phyloP scores from a whole-genome alignment of 2,113 vertebrate genomes.

The Marmota flaviventris region DNA sequence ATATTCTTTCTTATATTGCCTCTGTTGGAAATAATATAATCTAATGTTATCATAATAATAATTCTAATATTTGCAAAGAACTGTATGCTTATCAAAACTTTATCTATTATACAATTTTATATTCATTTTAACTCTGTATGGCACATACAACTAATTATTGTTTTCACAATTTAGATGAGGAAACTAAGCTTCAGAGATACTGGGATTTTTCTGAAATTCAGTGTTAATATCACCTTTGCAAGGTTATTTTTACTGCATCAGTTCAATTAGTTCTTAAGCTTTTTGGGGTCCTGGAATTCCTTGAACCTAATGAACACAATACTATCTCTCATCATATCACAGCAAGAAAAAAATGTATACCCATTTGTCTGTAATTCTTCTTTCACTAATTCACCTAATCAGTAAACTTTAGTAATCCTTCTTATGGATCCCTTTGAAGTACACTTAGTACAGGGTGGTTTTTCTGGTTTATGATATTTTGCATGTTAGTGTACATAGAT shows the following conservation, averaged over 20 bases:
- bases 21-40: background rate
- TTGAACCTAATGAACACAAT: background rate
- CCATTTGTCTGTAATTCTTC: background rate
- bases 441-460: background rate
- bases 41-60: background rate
- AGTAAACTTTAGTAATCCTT: background rate
- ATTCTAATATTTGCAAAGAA: background rate
- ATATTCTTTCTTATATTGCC: background rate
- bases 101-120: background rate
- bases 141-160: background rate
- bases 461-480: background rate
- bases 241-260: slow-evolving; percentile 4
- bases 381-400: background rate
- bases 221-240: background rate
- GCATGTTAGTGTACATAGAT: background rate
- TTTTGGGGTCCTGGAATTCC: slow-evolving; percentile 1
- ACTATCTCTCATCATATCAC: background rate
- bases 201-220: background rate
- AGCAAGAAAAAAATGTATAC: background rate
- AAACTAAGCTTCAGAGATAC: background rate
- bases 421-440: background rate
- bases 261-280: background rate
- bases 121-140: background rate
- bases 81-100: background rate
- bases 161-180: background rate